Conservation (phyloP, 2,888 invertebrate genomes). For the Tetragonula carbonaria region DNA sequence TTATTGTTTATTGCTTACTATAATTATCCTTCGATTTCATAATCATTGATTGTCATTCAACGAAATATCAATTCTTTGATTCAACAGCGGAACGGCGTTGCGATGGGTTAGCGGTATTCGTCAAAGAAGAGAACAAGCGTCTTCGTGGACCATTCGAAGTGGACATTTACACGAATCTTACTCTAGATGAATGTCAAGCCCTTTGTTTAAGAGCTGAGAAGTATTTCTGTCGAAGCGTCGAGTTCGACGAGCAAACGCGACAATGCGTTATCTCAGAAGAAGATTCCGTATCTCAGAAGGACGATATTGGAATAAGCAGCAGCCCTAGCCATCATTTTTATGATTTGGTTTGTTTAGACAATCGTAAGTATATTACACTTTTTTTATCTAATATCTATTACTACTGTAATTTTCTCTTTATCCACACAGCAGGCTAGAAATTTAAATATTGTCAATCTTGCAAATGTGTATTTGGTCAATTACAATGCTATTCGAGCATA, state of each 20-base stretch:
- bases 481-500: too few relatives aligned
- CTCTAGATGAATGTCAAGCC: constrained; percentile 94
- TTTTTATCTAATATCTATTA: neutral
- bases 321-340: constrained; percentile 95
- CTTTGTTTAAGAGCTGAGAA: constrained; percentile 95
- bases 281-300: constrained; percentile 95
- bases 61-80: constrained; percentile 54
- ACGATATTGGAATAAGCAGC: constrained; percentile 93
- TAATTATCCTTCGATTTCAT: too few relatives aligned
- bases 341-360: constrained; percentile 94
- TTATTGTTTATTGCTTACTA: neutral
- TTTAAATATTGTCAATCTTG: neutral
- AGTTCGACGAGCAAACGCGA: constrained; percentile 94
- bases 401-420: neutral
- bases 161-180: constrained; percentile 93
- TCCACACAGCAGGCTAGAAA: neutral
- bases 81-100: constrained; percentile 91
- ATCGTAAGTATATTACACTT: constrained; percentile 88
- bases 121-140: constrained; percentile 95
- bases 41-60: too few relatives aligned
- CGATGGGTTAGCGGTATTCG: constrained; percentile 93
- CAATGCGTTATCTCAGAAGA: constrained; percentile 96
- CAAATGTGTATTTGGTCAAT: too few relatives aligned
- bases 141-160: constrained; percentile 95
- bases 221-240: constrained; percentile 95